A percentile compares a stretch with the other conserved stretches of the same genome.
These are phyloP conservation scores for Pluvialis apricaria DNA, from an alignment of 2,113 vertebrate species.

Conservation along the genomic window DNA sequence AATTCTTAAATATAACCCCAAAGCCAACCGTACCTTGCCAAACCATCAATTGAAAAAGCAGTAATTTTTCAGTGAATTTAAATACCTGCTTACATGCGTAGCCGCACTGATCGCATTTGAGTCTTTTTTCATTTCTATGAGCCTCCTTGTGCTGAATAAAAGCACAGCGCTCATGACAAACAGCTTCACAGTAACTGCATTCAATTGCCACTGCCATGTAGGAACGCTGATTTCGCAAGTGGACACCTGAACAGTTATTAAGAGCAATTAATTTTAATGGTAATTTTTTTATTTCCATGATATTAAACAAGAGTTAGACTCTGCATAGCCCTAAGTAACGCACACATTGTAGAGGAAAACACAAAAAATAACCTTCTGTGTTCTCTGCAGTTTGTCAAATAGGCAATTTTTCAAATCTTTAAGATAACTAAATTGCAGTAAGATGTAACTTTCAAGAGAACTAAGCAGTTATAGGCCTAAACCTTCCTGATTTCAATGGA, in stretches of 20 bases:
- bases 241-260: constrained; percentile 44
- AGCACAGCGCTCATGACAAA: constrained; percentile 64
- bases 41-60: neutral
- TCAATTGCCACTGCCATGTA: constrained; percentile 6
- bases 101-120: constrained; percentile 50
- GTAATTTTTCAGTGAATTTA: neutral
- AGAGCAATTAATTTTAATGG: neutral
- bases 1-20: neutral
- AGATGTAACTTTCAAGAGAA: neutral
- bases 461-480: no score
- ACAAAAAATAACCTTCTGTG: neutral
- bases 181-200: constrained; percentile 50
- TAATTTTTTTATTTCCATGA: neutral
- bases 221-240: constrained; percentile 66
- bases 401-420: neutral
- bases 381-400: neutral
- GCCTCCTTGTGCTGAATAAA: constrained; percentile 69
- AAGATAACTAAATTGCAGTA: neutral
- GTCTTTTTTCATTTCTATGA: constrained; percentile 49
- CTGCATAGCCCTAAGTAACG: neutral
- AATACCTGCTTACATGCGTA: constrained; percentile 62
- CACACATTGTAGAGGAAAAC: neutral
- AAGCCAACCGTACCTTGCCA: neutral
- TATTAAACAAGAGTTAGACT: neutral
- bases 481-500: neutral